These are phyloP conservation scores for Tinea trinotella DNA, from an alignment of 2,888 invertebrate species.

Conservation along the genomic window DNA sequence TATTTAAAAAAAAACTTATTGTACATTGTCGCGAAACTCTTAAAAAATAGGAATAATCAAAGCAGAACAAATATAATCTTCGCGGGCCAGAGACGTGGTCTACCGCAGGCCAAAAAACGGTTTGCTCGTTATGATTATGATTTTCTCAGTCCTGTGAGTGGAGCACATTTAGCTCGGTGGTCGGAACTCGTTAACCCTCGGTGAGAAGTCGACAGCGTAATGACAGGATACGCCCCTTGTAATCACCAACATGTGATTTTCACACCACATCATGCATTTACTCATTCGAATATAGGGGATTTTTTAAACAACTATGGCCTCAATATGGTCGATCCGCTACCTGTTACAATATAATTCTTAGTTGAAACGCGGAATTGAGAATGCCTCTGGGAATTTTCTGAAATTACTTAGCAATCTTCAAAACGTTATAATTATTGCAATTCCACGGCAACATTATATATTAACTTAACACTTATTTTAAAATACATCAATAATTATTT, in stretches of 20 bases:
- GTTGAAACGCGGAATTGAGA: background rate
- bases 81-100: background rate
- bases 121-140: constrained; percentile 7
- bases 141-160: background rate
- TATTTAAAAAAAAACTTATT: background rate
- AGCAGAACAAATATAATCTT: background rate
- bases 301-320: constrained; percentile 10
- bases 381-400: background rate
- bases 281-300: background rate
- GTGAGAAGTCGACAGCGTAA: constrained; percentile 42
- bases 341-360: constrained; percentile 1
- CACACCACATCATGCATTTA: constrained; percentile 53
- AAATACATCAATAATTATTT: too few relatives aligned
- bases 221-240: constrained; percentile 57
- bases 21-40: background rate
- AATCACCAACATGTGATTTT: constrained; percentile 52
- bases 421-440: background rate
- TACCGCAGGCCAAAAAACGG: constrained; percentile 12
- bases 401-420: background rate
- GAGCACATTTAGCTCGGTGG: constrained; percentile 10
- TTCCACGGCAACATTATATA: background rate
- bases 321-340: background rate
- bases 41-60: background rate
- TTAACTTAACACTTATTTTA: too few relatives aligned
- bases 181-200: constrained; percentile 43